A percentile compares a stretch with the other conserved stretches of the same genome.
phyloP scores from a whole-genome alignment of 2,797 vertebrate genomes.

The Hyperoplus lanceolatus region DNA sequence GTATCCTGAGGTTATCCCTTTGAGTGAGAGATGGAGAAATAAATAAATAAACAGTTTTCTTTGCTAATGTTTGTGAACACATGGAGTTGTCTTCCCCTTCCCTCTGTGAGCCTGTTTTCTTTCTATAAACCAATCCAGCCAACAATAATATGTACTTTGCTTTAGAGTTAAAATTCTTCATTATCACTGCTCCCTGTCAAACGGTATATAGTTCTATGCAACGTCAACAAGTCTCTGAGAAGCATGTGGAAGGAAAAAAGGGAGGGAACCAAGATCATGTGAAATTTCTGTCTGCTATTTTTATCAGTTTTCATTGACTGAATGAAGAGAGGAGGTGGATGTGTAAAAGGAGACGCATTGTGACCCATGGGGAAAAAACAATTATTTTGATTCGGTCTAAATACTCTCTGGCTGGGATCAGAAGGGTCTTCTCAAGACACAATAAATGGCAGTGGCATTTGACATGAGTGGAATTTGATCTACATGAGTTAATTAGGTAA shows the following conservation, averaged over 20 bases:
- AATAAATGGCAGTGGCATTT: constrained; percentile 32
- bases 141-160: constrained; percentile 55
- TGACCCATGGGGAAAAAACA: constrained; percentile 22
- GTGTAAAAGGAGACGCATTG: constrained; percentile 25
- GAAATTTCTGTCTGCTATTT: constrained; percentile 41
- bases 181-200: background rate
- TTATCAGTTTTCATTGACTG: constrained; percentile 41
- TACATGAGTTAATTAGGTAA: constrained; percentile 33
- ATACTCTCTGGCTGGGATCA: constrained; percentile 14
- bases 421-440: constrained; percentile 19
- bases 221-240: constrained; percentile 8
- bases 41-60: constrained; percentile 43
- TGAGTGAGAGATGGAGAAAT: constrained; percentile 32
- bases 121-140: constrained; percentile 43
- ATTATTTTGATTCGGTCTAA: constrained; percentile 36
- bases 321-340: constrained; percentile 26
- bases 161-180: constrained; percentile 30
- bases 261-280: constrained; percentile 29
- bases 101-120: constrained; percentile 24
- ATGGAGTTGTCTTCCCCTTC: constrained; percentile 39
- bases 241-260: constrained; percentile 10
- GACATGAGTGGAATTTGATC: constrained; percentile 40
- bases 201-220: constrained; percentile 6
- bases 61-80: constrained; percentile 47
- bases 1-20: constrained; percentile 35